These are phyloP conservation scores for Bambusicola thoracicus DNA, from an alignment of 2,113 vertebrate genomes.

Conservation along the genomic window DNA sequence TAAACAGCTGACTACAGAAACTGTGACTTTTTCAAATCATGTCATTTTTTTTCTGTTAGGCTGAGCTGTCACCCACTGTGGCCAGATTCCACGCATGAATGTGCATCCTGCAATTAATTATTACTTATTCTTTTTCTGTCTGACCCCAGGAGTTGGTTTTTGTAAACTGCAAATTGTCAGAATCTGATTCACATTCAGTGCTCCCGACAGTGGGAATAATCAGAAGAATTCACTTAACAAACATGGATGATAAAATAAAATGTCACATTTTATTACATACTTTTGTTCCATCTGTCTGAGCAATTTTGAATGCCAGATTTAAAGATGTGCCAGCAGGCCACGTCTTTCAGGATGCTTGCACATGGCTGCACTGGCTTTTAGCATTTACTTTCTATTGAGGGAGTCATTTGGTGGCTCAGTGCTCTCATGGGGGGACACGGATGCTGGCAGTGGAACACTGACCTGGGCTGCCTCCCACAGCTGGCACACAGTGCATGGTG, in stretches of 20 bases:
- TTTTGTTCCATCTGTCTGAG: constrained; percentile 76
- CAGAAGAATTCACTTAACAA: constrained; percentile 73
- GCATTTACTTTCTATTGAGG: constrained; percentile 20
- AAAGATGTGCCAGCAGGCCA: constrained; percentile 53
- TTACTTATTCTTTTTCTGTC: constrained; percentile 21
- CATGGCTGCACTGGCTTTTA: not conserved
- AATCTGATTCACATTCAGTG: constrained; percentile 14
- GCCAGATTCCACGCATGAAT: not conserved
- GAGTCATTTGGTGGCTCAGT: not conserved
- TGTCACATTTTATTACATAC: constrained; percentile 79
- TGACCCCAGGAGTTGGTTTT: constrained; percentile 29
- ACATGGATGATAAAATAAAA: constrained; percentile 75
- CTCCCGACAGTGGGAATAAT: constrained; percentile 47
- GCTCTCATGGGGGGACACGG: not conserved
- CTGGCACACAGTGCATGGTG: not conserved
- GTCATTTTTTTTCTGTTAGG: not conserved
- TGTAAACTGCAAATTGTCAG: constrained; percentile 5
- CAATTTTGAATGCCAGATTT: constrained; percentile 76
- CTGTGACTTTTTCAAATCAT: not conserved
- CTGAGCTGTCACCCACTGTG: not conserved
- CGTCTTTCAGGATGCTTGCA: constrained; percentile 29
- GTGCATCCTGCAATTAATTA: constrained; percentile 35
- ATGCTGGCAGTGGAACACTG: not conserved
- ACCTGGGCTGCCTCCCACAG: not conserved
- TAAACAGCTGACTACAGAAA: not conserved